Base-by-base conservation (phyloP, 2,113 vertebrate genomes). In the zebrafish (Danio rerio) region DNA sequence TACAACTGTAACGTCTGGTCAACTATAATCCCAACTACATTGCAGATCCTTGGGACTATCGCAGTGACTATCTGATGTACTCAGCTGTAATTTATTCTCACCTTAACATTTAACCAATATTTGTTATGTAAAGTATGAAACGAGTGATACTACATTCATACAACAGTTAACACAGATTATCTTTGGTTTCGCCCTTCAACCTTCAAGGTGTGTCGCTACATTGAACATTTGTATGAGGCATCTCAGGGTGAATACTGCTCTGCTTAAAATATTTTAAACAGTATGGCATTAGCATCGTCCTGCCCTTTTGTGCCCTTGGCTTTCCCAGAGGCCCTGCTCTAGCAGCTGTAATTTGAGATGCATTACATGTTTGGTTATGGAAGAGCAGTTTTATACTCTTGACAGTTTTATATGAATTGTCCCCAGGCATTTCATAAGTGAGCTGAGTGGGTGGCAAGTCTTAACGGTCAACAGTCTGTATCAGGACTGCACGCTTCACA, bases 361-460 rank as follows among this genome's bases (percentile, higher is more conserved):
- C 82, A 66, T 43, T 18, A 69, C 66, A 45, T 76, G 78, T 81
- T 71, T 71, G 62, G 18, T 31, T 49, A 40, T 55, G 43, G 49
- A 72, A 65, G 42, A 78, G 15, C 6, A 58, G 75, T 72, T 72
- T 79, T 74, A 18, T 82, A 69, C 75, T 55, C 66, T 77, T 63
- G 53, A 45, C 53, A 31, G 13, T 73, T 70, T 76, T 68, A 71
- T 59, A 85, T 70, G 61, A 76, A 80, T 75, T 47, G 40, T 75
- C 75, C 80, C 84, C 80, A 45, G 75, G 80, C 82, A 62, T 74
- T 79, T 78, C 56, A 84, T 75, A 73, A 65, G 70, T 40, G 69
- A 80, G 69, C 70, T 65, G 83, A 74, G 68, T 78, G 78, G 82
- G 68, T 47, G 61, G 59, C 21, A 9, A 53, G 78, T 49, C 10